Evolutionary conservation across 1,140 invertebrate species (phyloP), one percentile per base, ranked within the genome.

Genomic region (Metopolophium dirhodum): DNA sequence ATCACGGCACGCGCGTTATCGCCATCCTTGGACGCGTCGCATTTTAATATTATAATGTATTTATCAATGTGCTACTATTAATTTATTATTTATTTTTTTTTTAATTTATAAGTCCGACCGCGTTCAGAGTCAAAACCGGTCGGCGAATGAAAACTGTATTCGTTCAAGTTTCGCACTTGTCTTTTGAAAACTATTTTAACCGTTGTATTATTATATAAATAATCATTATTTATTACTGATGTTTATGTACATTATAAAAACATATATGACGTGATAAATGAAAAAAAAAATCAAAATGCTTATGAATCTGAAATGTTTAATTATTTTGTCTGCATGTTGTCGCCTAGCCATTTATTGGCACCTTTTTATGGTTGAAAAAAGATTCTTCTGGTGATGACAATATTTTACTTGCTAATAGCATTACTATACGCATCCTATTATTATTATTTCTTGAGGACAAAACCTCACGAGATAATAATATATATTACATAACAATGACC

Each of bases 81-180:
- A 51, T 88, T 88, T 88, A 51, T 88, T 88, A 35, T 37, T 88
- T 20, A 88, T 88, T 49, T 49, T 88, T 45, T 45, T 11, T 23
- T 11, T 23, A n/a, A n/a, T n/a, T n/a, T 0, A 18, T 77, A 77
- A 77, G 14, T 18, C 61, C 18, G 14, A 1, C 14, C 1, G 2
- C 30, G 30, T 77, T n/a, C 30, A 30, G 26, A 30, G 14, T n/a
- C 30, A 14, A n/a, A 68, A n/a, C 30, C 61, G 30, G 30, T 6
- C 61, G 22, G 30, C 6, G 30, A n/a, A 68, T n/a, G 14, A 68
- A 68, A 68, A 68, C 2, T 68, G 61, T n/a, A 68, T 18, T 68
- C 61, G 30, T n/a, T n/a, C 30, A 8, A n/a, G 14, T 68, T 4
- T 68, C 11, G 61, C 30, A n/a, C 30, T 68, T 30, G 30, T 68